phyloP scores from a whole-genome alignment of 2,113 vertebrate species.

The Grantiella picta region DNA sequence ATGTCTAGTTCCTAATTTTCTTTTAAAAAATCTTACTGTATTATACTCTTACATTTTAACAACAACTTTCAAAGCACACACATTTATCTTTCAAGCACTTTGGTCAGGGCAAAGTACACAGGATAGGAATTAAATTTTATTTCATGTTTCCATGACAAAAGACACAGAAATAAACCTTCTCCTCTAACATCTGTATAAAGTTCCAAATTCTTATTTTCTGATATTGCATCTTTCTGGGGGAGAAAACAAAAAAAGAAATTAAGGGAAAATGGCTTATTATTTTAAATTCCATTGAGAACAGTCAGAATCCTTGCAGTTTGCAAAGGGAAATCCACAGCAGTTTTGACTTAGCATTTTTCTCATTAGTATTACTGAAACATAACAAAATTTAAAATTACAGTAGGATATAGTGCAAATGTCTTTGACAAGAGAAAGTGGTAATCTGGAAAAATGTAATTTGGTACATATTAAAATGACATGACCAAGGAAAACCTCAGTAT shows the following conservation, averaged over 20 bases:
- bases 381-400: not conserved
- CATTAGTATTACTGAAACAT: not conserved
- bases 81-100: not conserved
- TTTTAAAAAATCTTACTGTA: not conserved
- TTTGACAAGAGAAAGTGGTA: not conserved
- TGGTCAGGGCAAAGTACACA: not conserved
- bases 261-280: not conserved
- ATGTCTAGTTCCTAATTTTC: not conserved
- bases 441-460: not conserved
- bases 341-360: not conserved
- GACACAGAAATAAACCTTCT: not conserved
- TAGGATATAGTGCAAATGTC: not conserved
- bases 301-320: not conserved
- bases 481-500: accelerated
- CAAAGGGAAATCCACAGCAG: not conserved
- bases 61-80: not conserved
- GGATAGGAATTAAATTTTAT: not conserved
- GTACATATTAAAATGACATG: not conserved
- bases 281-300: not conserved
- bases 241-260: not conserved
- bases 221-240: not conserved
- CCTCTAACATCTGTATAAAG: not conserved
- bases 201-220: not conserved
- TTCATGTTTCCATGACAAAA: not conserved
- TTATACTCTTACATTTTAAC: not conserved